phyloP scores from a whole-genome alignment of 2,888 invertebrate species.

The Cerceris ruficornis region DNA sequence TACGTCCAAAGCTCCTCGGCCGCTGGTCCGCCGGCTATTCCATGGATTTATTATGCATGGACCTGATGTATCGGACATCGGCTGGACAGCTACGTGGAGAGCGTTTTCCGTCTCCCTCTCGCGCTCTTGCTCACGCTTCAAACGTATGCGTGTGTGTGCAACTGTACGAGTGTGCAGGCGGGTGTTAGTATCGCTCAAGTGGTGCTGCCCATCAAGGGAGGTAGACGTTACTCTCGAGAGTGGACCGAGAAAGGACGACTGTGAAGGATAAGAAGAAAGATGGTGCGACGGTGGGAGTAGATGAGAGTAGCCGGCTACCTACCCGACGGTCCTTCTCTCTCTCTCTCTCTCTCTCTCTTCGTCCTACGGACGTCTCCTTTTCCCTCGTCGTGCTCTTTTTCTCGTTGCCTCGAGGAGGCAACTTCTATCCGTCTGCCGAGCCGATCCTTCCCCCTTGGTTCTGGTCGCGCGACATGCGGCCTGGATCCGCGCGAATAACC shows the following conservation, averaged over 20 bases:
- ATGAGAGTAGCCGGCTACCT: constrained; percentile 48
- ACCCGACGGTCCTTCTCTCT: constrained; percentile 26
- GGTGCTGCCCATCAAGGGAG: constrained; percentile 58
- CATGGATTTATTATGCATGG: constrained; percentile 79
- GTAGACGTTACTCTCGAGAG: constrained; percentile 71
- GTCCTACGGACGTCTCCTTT: constrained; percentile 22
- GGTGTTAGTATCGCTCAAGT: constrained; percentile 52
- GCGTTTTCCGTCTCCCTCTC: not conserved
- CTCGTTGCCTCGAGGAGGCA: constrained; percentile 41
- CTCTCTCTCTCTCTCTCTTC: constrained; percentile 42
- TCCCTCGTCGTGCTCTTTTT: constrained; percentile 23
- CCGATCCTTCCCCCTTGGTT: not conserved
- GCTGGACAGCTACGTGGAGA: constrained; percentile 51
- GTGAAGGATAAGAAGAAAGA: constrained; percentile 68
- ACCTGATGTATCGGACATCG: constrained; percentile 80
- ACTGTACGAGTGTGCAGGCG: not conserved
- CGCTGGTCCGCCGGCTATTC: constrained; percentile 39
- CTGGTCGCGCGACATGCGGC: constrained; percentile 25
- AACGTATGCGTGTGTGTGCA: too few species aligned
- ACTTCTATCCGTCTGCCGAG: constrained; percentile 33
- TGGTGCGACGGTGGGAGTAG: constrained; percentile 58
- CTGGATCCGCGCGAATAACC: constrained; percentile 30
- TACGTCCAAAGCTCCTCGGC: constrained; percentile 17
- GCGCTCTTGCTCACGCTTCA: too few species aligned
- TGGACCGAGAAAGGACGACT: constrained; percentile 72